These are phyloP conservation scores for Xyrauchen texanus DNA, from an alignment of 2,113 vertebrate genomes.

Conservation along the genomic window DNA sequence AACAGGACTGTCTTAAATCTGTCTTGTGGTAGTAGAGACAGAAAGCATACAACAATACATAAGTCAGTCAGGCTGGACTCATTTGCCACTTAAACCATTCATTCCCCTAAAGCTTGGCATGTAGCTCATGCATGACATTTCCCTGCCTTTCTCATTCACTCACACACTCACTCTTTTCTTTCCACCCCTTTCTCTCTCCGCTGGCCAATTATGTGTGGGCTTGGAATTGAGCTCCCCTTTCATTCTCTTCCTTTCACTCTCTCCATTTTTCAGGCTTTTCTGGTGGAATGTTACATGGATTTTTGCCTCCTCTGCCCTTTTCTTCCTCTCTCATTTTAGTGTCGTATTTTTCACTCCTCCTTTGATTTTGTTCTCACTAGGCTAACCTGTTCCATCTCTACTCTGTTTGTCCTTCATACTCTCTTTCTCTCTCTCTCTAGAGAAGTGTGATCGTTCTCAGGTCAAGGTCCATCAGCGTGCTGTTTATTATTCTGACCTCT, in stretches of 20 bases:
- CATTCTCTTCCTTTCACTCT: background rate
- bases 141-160: slow-evolving; percentile 1
- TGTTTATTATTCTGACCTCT: slow-evolving; percentile 76
- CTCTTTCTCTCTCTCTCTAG: slow-evolving; percentile 45
- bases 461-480: slow-evolving; percentile 54
- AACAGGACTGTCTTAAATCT: background rate
- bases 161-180: slow-evolving; percentile 31
- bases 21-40: background rate
- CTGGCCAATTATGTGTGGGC: slow-evolving; percentile 20
- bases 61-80: slow-evolving; percentile 27
- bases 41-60: background rate
- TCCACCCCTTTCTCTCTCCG: background rate
- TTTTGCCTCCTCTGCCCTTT: background rate
- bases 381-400: background rate
- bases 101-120: slow-evolving; percentile 32
- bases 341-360: background rate
- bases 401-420: background rate
- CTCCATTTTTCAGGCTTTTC: background rate
- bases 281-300: too few species aligned
- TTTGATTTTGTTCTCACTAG: background rate
- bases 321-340: too few species aligned
- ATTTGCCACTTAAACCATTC: slow-evolving; percentile 35
- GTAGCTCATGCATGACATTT: slow-evolving; percentile 26
- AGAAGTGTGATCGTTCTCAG: slow-evolving; percentile 62
- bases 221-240: slow-evolving; percentile 12